Evolutionary conservation across 2,113 vertebrate genomes (phyloP).

Genomic region (Perca flavescens): DNA sequence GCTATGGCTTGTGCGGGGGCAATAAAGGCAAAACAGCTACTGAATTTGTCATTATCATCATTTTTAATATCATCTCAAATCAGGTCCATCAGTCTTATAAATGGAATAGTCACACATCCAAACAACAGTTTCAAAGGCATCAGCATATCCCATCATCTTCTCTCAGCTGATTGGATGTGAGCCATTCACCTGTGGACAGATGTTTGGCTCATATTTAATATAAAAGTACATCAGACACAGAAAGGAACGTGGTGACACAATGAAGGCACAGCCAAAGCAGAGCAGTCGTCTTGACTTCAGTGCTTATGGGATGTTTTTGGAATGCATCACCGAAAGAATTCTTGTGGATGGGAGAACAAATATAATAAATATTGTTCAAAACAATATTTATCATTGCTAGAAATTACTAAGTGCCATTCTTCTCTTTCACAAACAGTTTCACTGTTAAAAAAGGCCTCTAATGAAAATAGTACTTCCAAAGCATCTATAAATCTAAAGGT

Average conservation of each 20-base stretch:
- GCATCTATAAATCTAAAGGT: neutral
- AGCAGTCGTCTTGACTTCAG: constrained; percentile 54
- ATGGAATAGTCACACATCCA: too few relatives aligned
- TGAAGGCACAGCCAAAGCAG: constrained; percentile 79
- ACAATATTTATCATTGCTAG: constrained; percentile 80
- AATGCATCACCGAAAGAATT: constrained; percentile 77
- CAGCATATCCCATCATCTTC: too few relatives aligned
- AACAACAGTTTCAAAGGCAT: too few relatives aligned
- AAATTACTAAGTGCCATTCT: constrained; percentile 73
- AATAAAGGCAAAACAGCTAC: too few relatives aligned
- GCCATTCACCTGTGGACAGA: too few relatives aligned
- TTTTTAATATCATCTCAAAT: too few relatives aligned
- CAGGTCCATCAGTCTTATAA: too few relatives aligned
- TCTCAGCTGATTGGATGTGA: too few relatives aligned
- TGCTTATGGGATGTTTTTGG: constrained; percentile 70
- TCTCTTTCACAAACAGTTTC: neutral
- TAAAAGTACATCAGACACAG: too few relatives aligned
- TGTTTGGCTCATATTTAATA: too few relatives aligned
- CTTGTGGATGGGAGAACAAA: constrained; percentile 64
- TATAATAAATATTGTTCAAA: constrained; percentile 78
- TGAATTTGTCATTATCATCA: too few relatives aligned
- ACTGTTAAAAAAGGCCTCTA: constrained; percentile 33
- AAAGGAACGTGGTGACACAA: constrained; percentile 15
- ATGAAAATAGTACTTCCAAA: neutral
- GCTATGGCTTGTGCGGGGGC: too few relatives aligned